Percentiles rank a stretch among this genome's conserved stretches.
Evolutionary conservation across 2,113 vertebrate genomes (phyloP).

Genomic region (Ceuthmochares aereus): DNA sequence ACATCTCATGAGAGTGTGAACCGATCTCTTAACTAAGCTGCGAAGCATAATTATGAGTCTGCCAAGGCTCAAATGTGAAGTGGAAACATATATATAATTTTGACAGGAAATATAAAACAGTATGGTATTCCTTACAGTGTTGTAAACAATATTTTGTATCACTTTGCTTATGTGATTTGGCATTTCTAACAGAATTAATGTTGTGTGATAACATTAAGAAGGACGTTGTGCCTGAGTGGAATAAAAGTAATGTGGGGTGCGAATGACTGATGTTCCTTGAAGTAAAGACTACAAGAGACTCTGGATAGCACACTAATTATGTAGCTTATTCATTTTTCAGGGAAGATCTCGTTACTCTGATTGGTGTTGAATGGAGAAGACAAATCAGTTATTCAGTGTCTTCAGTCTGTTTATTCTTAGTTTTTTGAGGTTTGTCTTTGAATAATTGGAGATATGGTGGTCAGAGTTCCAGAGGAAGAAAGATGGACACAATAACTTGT

Average conservation of each 20-base stretch:
- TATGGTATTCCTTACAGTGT: constrained; percentile 9
- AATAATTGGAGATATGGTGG: background rate
- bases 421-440: background rate
- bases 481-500: background rate
- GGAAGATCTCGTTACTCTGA: background rate
- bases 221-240: background rate
- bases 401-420: background rate
- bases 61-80: constrained; percentile 44
- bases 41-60: background rate
- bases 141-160: constrained; percentile 36
- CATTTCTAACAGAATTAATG: constrained; percentile 7
- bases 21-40: background rate
- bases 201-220: background rate
- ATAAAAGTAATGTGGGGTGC: background rate
- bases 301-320: background rate
- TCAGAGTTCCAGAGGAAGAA: background rate
- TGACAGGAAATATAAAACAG: constrained; percentile 30
- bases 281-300: background rate
- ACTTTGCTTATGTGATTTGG: constrained; percentile 11
- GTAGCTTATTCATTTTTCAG: constrained; percentile 31
- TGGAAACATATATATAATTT: constrained; percentile 3
- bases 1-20: background rate
- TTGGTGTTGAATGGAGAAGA: background rate
- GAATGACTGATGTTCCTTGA: background rate
- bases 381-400: background rate